Evolutionary conservation across 1,140 invertebrate species (phyloP).

Genomic region (Oppia nitens): DNA sequence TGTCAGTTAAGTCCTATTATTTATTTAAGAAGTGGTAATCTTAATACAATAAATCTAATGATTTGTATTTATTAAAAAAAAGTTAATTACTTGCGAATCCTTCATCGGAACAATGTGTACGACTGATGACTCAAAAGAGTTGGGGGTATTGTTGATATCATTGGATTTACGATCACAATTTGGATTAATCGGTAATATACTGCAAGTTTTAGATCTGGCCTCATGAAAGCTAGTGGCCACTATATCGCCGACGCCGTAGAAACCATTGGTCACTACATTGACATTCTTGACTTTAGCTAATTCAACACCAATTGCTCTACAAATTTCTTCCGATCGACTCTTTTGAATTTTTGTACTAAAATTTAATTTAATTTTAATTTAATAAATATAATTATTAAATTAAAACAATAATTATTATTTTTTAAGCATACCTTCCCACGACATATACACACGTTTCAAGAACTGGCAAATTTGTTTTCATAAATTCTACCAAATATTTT

Average conservation of each 20-base stretch:
- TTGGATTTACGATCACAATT: slow-evolving; percentile 18
- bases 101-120: slow-evolving; percentile 22
- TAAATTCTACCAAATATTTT: slow-evolving; percentile 22
- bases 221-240: slow-evolving; percentile 24
- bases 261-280: slow-evolving; percentile 28
- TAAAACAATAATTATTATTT: not conserved
- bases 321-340: slow-evolving; percentile 22
- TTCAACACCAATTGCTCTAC: slow-evolving; percentile 25
- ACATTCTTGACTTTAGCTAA: slow-evolving; percentile 26
- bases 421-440: slow-evolving; percentile 18
- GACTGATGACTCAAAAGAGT: slow-evolving; percentile 14
- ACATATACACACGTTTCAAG: slow-evolving; percentile 26
- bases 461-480: slow-evolving; percentile 17
- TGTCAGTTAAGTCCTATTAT: slow-evolving; percentile 7
- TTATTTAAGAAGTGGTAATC: no score
- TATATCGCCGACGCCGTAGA: slow-evolving; percentile 26
- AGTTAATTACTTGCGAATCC: slow-evolving; percentile 14
- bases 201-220: no score
- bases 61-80: not conserved
- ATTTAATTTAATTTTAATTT: no score
- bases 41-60: slow-evolving; percentile 12
- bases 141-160: not conserved
- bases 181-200: no score
- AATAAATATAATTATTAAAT: no score
- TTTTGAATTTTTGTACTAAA: slow-evolving; percentile 18